Base-by-base conservation (phyloP, 2,888 invertebrate genomes). In the Mellilla xanthometata region DNA sequence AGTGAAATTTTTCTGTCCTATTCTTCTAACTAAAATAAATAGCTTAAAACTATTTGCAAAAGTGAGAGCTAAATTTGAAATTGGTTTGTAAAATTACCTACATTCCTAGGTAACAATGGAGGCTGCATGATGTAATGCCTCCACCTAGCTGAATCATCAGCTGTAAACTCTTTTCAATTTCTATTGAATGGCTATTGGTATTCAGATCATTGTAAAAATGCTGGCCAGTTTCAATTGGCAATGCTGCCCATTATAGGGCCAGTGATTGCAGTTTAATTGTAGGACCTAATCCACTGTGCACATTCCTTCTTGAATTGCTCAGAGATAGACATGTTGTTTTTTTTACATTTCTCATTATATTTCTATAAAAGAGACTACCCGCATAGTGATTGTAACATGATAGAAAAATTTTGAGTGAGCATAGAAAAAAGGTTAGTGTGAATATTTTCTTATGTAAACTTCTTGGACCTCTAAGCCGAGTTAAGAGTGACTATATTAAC, bases 191-290 rank as follows among this genome's bases (percentile, higher is more conserved):
- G 62, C 24, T 29, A 47, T 38, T 22, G 29, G 56, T 5, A 15
- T 15, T 3, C 3, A 46, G 52, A 57, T 49, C 51, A 31, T 38
- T 47, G 33, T 47, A 28, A 47, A 47, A 24, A 42, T 41, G 23
- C 35, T 15, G n/a, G n/a, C n/a, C 10, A 22, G 19, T 29, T 72
- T 56, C 56, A 52, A 62, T 53, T 65, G 54, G 55, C 58, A 63
- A 65, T 66, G 67, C 62, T 27, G 54, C 41, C 49, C 54, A 65
- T 70, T 68, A 67, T 68, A 60, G 56, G 50, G 56, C 62, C 27
- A 31, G 22, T 71, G 60, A 64, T 68, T 74, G 70, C 69, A 76
- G 53, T 68, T 65, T 73, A 78, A 73, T 76, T 75, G 44, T 45
- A 45, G 45, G 43, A 7, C n/a, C n/a, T 23, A 23, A 23, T 23